Percentiles rank a stretch among this genome's conserved stretches.
Evolutionary conservation across 2,113 vertebrate genomes (phyloP).

Genomic region (Saccopteryx leptura): DNA sequence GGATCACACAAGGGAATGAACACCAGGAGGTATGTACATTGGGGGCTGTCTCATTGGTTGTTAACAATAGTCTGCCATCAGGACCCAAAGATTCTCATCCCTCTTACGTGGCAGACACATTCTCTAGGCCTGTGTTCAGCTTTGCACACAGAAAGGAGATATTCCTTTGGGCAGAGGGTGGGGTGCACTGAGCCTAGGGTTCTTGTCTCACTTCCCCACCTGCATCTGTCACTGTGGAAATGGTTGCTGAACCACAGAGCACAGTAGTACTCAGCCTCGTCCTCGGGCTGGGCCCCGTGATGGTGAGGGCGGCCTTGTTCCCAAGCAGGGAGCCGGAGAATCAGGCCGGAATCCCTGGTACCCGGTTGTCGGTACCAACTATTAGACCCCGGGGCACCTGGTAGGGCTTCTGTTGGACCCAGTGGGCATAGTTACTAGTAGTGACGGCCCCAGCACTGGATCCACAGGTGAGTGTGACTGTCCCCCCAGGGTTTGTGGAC

Average conservation of each 20-base stretch:
- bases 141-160: not conserved
- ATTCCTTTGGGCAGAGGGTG: too few relatives aligned
- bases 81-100: not conserved
- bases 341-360: not conserved
- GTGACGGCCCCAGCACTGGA: not conserved
- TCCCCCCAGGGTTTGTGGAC: not conserved
- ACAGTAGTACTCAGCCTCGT: conserved; percentile 7
- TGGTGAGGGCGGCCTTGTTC: not conserved
- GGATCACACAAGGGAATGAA: not conserved
- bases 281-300: not conserved
- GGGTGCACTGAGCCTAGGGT: not conserved
- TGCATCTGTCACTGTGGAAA: not conserved
- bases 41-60: not conserved
- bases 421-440: not conserved
- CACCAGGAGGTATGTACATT: not conserved
- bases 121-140: not conserved
- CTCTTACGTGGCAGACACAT: not conserved
- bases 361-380: fast-evolving
- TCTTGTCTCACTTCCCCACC: not conserved
- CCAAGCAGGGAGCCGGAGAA: conserved; percentile 7
- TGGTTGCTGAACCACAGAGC: not conserved
- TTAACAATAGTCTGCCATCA: not conserved
- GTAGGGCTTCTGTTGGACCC: not conserved
- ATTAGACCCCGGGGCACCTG: not conserved
- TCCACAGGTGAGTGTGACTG: conserved; percentile 31